phyloP scores from a whole-genome alignment of 2,888 invertebrate genomes.

The Zaprionus obscuricornis region DNA sequence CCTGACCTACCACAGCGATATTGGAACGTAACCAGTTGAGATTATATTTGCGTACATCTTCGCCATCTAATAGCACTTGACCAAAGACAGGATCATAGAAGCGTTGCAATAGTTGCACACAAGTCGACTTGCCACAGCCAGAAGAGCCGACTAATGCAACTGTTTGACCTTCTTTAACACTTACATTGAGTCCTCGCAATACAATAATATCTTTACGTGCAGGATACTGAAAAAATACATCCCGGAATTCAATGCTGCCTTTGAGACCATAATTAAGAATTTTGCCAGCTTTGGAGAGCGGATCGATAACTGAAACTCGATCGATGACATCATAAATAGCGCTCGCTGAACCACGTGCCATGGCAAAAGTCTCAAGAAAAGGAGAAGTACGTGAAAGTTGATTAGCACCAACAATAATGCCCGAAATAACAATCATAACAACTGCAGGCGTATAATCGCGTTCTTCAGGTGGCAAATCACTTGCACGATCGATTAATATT shows the following conservation, averaged over 20 bases:
- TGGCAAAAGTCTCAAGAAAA: conserved; percentile 88
- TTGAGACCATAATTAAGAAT: conserved; percentile 84
- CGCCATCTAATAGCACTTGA: conserved; percentile 85
- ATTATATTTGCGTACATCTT: conserved; percentile 88
- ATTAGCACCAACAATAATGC: conserved; percentile 89
- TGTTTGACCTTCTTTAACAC: conserved; percentile 86
- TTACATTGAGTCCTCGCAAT: conserved; percentile 87
- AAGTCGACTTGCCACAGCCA: conserved; percentile 92
- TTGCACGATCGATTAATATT: conserved; percentile 86
- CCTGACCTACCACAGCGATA: conserved; percentile 94
- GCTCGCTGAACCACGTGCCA: conserved; percentile 89
- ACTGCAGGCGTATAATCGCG: conserved; percentile 88
- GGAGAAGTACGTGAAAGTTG: conserved; percentile 89
- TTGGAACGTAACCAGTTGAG: conserved; percentile 89
- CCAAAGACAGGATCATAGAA: conserved; percentile 87
- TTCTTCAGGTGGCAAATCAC: conserved; percentile 82
- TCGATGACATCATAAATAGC: conserved; percentile 90
- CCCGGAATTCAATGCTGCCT: conserved; percentile 88
- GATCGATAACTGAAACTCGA: conserved; percentile 88
- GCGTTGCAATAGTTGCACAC: conserved; percentile 88
- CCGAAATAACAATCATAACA: conserved; percentile 89
- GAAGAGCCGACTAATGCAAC: conserved; percentile 89
- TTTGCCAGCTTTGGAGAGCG: conserved; percentile 87
- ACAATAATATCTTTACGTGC: conserved; percentile 88
- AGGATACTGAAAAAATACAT: conserved; percentile 90